A percentile compares a stretch with the other conserved stretches of the same genome.
Evolutionary conservation across 2,797 vertebrate genomes (phyloP).

Genomic region (Xenopus petersii): DNA sequence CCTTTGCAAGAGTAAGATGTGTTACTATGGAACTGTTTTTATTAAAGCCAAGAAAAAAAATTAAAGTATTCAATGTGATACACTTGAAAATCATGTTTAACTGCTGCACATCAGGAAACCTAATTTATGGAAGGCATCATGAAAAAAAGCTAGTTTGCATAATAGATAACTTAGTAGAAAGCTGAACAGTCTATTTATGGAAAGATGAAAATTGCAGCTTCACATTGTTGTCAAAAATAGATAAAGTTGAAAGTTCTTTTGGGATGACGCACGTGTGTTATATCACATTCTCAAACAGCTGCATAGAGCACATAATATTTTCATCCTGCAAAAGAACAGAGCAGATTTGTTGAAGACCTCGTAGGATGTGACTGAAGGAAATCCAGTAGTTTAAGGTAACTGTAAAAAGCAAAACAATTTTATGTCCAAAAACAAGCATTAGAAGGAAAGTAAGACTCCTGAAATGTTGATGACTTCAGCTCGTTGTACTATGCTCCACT

Average conservation of each 20-base stretch:
- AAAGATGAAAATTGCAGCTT: conserved; percentile 65
- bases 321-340: conserved; percentile 80
- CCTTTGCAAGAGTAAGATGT: neutral
- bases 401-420: no score
- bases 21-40: conserved; percentile 1
- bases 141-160: conserved; percentile 68
- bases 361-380: no score
- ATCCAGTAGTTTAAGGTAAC: no score
- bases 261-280: conserved; percentile 68
- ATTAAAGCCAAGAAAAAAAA: neutral
- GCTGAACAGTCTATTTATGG: conserved; percentile 70
- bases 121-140: conserved; percentile 55
- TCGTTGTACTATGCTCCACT: no score
- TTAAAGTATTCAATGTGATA: conserved; percentile 7
- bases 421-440: no score
- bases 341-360: neutral
- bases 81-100: conserved; percentile 19
- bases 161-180: conserved; percentile 68
- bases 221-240: conserved; percentile 65
- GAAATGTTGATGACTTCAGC: no score
- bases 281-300: conserved; percentile 99
- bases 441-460: no score
- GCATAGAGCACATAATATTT: conserved; percentile 99
- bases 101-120: conserved; percentile 26
- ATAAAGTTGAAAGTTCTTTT: conserved; percentile 61